Conservation (phyloP, 2,797 vertebrate species). For the Clamator glandarius region DNA sequence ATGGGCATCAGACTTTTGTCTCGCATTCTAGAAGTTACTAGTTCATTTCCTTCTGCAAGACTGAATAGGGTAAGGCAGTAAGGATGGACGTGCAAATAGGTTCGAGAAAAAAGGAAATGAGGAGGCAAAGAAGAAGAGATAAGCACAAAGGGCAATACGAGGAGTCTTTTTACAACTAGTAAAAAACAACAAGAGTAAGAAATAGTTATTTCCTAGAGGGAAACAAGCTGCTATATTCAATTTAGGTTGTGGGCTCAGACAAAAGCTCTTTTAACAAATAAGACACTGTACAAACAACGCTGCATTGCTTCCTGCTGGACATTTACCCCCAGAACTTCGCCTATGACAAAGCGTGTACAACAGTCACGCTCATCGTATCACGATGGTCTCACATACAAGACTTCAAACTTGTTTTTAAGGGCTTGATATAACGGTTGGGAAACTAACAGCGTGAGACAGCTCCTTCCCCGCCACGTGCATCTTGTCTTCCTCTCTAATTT, state of each 20-base stretch:
- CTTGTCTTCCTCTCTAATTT: background rate
- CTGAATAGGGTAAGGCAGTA: background rate
- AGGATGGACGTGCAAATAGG: background rate
- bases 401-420: constrained; percentile 6
- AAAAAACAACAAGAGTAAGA: background rate
- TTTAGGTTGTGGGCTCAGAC: background rate
- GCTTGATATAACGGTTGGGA: background rate
- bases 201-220: background rate
- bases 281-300: background rate
- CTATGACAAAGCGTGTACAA: background rate
- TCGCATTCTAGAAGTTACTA: background rate
- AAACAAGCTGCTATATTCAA: background rate
- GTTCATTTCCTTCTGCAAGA: background rate
- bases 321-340: background rate
- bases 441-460: background rate
- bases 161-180: background rate
- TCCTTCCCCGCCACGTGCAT: background rate
- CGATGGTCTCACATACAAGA: background rate
- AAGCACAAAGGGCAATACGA: background rate
- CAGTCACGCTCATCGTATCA: background rate
- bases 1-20: background rate
- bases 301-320: background rate
- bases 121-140: background rate
- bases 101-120: background rate
- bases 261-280: background rate